Evolutionary conservation across 2,797 vertebrate genomes (phyloP), one percentile per base, ranked within the genome.

Genomic region (Lagorchestes hirsutus): DNA sequence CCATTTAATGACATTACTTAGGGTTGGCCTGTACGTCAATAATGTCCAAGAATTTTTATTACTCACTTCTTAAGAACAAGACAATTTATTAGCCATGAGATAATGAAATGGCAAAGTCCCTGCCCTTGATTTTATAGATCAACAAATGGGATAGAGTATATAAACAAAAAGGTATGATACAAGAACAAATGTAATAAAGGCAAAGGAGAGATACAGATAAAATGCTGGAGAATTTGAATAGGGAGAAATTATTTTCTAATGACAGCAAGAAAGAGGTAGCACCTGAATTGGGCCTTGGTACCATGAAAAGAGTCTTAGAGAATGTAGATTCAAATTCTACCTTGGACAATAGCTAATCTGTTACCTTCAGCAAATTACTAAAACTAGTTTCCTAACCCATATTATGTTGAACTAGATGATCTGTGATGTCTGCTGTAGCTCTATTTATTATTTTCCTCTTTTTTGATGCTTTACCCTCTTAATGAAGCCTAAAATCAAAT

Each of bases 21-120:
- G 16, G n/a, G 34, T 40, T 31, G 46, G 12, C 40, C n/a, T 82
- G 8, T 46, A 82, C 3, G 46, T 46, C 74, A 82, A 46, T 4
- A 82, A 82, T 82, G 74, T 74, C 74, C n/a, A 46, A 82, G n/a
- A 46, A 82, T 82, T 82, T 82, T 82, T 82, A 82, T 82, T 82
- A 46, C 1, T 1, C n/a, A 82, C 22, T 82, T 74, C 67, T 74
- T 82, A 40, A 46, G 67, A 82, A 46, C 5, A 82, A 74, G n/a
- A 74, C 34, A 74, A 8, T 74, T n/a, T 46, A 46, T 22, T 82
- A 8, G n/a, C 18, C 18, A 10, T 27, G 8, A 82, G 67, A 82
- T 40, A 46, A 82, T 46, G 67, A 24, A 82, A 82, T 46, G 18
- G 18, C 67, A 82, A 82, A 82, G 74, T 82, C 40, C 34, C 18